A percentile compares a stretch with the other conserved stretches of the same genome.
phyloP scores from a whole-genome alignment of 2,888 invertebrate species.

The Drosophila histrio region DNA sequence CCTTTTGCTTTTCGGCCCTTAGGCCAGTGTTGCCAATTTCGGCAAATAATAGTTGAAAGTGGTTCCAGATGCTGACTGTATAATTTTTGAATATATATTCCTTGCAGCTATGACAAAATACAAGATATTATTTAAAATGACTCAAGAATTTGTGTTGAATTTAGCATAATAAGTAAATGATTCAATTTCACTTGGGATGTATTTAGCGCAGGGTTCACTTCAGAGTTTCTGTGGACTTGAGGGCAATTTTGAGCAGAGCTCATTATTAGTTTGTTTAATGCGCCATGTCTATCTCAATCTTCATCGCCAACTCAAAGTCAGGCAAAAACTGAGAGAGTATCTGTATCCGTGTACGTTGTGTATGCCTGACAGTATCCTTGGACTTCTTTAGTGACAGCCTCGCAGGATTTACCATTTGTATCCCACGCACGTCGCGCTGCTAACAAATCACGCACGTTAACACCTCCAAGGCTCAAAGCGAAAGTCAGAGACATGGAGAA shows the following conservation, averaged over 20 bases:
- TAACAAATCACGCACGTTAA: constrained; percentile 67
- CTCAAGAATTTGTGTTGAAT: constrained; percentile 1
- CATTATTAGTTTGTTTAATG: constrained; percentile 52
- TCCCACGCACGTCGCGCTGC: constrained; percentile 50
- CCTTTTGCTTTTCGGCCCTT: not conserved
- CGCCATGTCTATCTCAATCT: constrained; percentile 34
- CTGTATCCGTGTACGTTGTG: constrained; percentile 13
- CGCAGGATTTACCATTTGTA: constrained; percentile 52
- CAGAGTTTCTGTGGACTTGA: not conserved
- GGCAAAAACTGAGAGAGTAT: constrained; percentile 18
- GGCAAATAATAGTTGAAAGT: not conserved
- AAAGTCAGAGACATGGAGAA: constrained; percentile 40
- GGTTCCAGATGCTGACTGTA: not conserved
- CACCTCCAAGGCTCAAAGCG: constrained; percentile 62
- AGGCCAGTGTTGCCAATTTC: not conserved
- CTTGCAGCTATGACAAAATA: not conserved
- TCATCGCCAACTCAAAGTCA: not conserved
- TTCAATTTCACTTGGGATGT: constrained; percentile 11
- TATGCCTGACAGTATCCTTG: constrained; percentile 25
- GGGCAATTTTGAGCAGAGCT: constrained; percentile 16
- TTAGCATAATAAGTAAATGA: constrained; percentile 17
- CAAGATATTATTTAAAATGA: not conserved
- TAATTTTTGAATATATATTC: constrained; percentile 1
- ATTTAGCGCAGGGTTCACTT: not conserved
- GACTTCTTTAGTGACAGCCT: constrained; percentile 44